Base-by-base conservation (phyloP, 2,113 vertebrate genomes). In the Acanthochromis polyacanthus region DNA sequence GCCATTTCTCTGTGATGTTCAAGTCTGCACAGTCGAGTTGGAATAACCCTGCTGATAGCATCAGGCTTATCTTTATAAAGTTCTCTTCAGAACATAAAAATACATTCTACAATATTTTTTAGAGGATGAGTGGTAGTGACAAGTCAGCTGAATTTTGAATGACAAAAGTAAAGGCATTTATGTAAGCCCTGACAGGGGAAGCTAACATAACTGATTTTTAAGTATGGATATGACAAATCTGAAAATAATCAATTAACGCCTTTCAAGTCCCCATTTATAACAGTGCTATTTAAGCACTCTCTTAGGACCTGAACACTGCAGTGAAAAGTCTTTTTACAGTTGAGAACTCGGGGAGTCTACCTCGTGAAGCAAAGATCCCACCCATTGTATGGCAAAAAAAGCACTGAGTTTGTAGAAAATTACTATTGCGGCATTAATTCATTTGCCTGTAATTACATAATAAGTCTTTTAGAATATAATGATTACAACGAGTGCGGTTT, bases 401-500 rank as follows among this genome's bases (percentile, higher is more conserved):
- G 38, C 45, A 58, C n/a, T 51, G 48, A 50, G 55, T 52, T 70
- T 51, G 5, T 14, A 66, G 80, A 74, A 61, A 80, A 90, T 88
- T 62, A 81, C 74, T 46, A 65, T 65, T 40, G 58, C 16, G 3
- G 43, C 15, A 5, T 51, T 69, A 65, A 82, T 88, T 88, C 80
- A 73, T 86, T 76, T 79, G 14, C 3, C 36, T 51, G 10, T 91
- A 93, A 93, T 92, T 85, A 86, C 60, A 79, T 88, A 68, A 92
- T 93, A 90, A 91, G 94, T 94, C 90, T 88, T 52, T 4, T 15
- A 20, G 75, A 75, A 74, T 66, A 74, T 76, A 81, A 88, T 71
- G 59, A 90, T 91, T 66, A 57, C 53, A 67, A 63, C 45, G 57
- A 78, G 75, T 70, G 78, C 58, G 40, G 70, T 72, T 84, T 87